Evolutionary conservation across 2,888 invertebrate genomes (phyloP).

Genomic region (Eudemis profundana): DNA sequence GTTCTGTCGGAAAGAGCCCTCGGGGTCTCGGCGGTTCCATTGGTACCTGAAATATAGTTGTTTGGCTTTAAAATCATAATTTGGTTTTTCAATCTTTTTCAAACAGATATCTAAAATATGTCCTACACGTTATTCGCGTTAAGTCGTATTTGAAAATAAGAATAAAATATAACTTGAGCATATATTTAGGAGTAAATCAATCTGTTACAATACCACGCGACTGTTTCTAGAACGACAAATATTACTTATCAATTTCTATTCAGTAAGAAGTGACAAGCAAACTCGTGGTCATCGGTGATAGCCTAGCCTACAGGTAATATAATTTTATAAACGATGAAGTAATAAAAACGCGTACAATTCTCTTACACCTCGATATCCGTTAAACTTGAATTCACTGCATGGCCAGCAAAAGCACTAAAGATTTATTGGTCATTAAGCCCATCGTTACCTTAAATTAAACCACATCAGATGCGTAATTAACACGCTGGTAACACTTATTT

Average conservation of each 20-base stretch:
- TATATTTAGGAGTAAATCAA: no score
- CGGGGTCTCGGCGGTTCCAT: slow-evolving; percentile 79
- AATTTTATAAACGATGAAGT: not conserved
- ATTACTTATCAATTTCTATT: no score
- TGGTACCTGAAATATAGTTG: slow-evolving; percentile 67
- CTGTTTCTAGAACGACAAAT: no score
- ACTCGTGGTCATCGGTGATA: no score
- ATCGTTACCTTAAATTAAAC: slow-evolving; percentile 28
- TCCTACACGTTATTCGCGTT: not conserved
- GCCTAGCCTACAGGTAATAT: no score
- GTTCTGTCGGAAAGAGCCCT: slow-evolving; percentile 76
- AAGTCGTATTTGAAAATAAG: no score
- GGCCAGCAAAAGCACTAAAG: slow-evolving; percentile 18
- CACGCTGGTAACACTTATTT: slow-evolving; percentile 25
- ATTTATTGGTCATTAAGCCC: slow-evolving; percentile 32
- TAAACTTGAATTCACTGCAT: slow-evolving; percentile 6
- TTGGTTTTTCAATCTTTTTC: not conserved
- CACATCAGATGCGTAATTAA: slow-evolving; percentile 35
- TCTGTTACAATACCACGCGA: no score
- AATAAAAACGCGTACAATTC: slow-evolving; percentile 5
- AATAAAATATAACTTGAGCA: no score
- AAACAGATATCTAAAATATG: no score
- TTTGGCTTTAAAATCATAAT: not conserved
- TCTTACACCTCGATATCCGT: not conserved
- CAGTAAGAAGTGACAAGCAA: no score